Base-by-base conservation (phyloP, 2,888 invertebrate genomes). In the Loripinus fragilis region DNA sequence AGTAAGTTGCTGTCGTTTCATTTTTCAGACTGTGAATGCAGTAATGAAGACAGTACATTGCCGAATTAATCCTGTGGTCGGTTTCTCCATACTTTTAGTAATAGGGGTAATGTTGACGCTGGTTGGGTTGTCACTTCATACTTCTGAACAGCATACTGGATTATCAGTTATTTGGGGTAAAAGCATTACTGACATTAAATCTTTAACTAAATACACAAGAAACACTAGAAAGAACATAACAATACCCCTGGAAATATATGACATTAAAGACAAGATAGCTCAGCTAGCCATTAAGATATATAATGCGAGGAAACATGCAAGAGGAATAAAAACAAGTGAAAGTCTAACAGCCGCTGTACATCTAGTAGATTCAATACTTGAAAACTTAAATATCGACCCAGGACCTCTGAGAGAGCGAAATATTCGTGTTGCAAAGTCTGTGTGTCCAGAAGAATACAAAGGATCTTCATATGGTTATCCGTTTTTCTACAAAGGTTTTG, bases 401-500 rank as follows among this genome's bases (percentile, higher is more conserved):
- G n/a, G 5, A 12, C 28, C 42, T 15, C 10, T 74, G 17, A 69
- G 68, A 15, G 55, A 50, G 0, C 68, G 81, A 35, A 41, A 25
- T 10, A 50, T 50, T 7, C 17, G 28, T 12, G 28, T 17, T 52
- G 45, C 84, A 23, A 72, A 48, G 41, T 76, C 69, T 69, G 79
- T 87, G 20, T 87, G 88, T 65, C 77, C 80, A 12, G 88, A 88
- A 76, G 71, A 71, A 15, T 88, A 74, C 65, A 83, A 76, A 45
- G 87, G 86, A 23, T 77, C 83, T 20, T 66, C 71, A 12, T 82
- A 74, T 52, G 87, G 87, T 25, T 84, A 83, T 67, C 87, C 88
- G 2, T 85, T 81, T 65, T 88, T 80, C 52, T 76, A 88, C 41
- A 83, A 81, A 67, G 88, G 88, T 12, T 86, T 85, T 70, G 85